Evolutionary conservation across 2,113 vertebrate genomes (phyloP).

Genomic region (Sylvia atricapilla): DNA sequence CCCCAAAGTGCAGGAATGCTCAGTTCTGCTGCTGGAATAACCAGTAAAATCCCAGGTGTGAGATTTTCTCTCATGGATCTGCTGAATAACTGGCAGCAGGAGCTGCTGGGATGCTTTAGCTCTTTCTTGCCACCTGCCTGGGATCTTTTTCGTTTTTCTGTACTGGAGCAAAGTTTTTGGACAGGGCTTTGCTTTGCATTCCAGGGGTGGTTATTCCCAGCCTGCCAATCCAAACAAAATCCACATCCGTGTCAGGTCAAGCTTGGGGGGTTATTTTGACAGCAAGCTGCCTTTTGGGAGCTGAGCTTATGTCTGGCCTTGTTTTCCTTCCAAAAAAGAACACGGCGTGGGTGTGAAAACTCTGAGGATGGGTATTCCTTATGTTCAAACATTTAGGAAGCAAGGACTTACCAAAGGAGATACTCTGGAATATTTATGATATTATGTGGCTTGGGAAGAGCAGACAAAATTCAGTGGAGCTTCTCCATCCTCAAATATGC

Average conservation of each 20-base stretch:
- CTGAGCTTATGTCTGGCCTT: neutral
- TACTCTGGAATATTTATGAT: neutral
- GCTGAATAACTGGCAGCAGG: neutral
- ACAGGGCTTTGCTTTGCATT: neutral
- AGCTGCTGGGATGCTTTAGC: neutral
- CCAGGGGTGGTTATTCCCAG: neutral
- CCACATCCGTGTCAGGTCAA: rapidly evolving
- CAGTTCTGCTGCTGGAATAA: neutral
- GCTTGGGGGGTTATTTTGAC: neutral
- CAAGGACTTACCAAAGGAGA: neutral
- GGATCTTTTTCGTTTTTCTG: neutral
- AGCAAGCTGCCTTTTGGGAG: neutral
- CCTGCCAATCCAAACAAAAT: rapidly evolving
- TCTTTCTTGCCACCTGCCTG: rapidly evolving
- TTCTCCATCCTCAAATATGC: neutral
- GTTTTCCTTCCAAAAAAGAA: neutral
- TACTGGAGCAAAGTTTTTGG: neutral
- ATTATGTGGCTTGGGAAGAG: neutral
- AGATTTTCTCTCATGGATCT: neutral
- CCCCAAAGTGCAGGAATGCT: neutral
- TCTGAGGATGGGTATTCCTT: neutral
- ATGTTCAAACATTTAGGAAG: neutral
- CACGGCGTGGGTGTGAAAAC: neutral
- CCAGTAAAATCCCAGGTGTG: neutral
- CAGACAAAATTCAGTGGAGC: neutral